Evolutionary conservation across 2,797 vertebrate species (phyloP), one percentile per base, ranked within the genome.

Genomic region (Malacoctenus gilli): DNA sequence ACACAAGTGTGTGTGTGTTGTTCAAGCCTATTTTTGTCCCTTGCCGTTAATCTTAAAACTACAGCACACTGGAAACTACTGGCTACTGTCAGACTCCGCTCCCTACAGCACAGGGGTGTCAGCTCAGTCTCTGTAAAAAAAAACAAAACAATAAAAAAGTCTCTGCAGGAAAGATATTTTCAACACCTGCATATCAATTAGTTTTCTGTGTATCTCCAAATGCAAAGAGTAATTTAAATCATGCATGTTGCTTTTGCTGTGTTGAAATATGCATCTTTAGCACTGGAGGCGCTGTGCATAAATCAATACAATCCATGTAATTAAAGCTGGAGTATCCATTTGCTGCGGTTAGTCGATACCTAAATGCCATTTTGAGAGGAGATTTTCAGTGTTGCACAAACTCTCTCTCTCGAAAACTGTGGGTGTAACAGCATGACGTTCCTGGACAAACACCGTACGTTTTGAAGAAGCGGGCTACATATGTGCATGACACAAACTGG

Each of bases 271-370:
- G 43, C 44, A 34, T 68, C 58, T 68, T 78, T 74, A 72, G 53
- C 23, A 46, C 72, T 68, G 36, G 22, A 4, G 57, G 59, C 37
- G 61, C 43, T 83, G 88, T 70, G 55, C 72, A 85, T 80, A 72
- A 83, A 88, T 87, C 72, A 72, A 69, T 86, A 62, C 8, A 37
- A 55, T 59, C 40, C 51, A 72, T 87, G 69, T 67, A 77, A 85
- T 87, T 85, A 79, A 75, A 80, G 6, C 42, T 36, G 43, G 23
- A 53, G 60, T 46, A 64, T 80, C 35, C 51, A 57, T 77, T 79
- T 61, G 31, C 65, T 40, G 48, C 46, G 36, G 54, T 66, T 38
- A 50, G 58, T 85, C 59, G 19, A 78, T 75, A 67, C 36, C 28
- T 48, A 62, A 65, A 58, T 54, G 59, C 40, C 54, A 65, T 37